phyloP scores from a whole-genome alignment of 2,888 invertebrate species.

The Eristalis arbustorum region DNA sequence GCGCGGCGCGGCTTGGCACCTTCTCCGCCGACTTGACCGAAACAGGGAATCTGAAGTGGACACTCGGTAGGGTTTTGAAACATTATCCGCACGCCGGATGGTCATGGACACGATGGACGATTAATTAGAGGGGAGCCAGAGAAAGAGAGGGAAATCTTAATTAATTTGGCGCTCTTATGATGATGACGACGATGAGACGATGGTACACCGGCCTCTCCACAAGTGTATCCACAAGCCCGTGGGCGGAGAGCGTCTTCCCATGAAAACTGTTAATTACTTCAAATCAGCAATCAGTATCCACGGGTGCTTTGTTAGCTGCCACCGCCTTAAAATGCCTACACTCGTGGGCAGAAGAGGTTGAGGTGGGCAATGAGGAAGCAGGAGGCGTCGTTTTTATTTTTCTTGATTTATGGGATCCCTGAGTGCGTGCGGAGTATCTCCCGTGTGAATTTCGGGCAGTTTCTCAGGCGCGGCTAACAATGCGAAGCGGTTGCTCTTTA shows the following conservation, averaged over 20 bases:
- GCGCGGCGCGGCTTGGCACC: too few species aligned
- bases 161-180: not conserved
- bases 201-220: too few species aligned
- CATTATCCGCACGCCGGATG: slow-evolving; percentile 2
- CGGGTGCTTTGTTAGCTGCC: not conserved
- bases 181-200: not conserved
- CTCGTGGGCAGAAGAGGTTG: too few species aligned
- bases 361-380: too few species aligned
- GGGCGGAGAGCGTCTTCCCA: not conserved
- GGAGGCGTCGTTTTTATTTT: too few species aligned
- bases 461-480: not conserved
- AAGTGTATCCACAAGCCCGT: too few species aligned
- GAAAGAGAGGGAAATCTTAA: not conserved
- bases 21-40: not conserved
- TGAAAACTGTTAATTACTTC: slow-evolving; percentile 59
- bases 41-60: not conserved
- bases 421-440: not conserved
- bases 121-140: not conserved
- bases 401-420: not conserved
- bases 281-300: slow-evolving; percentile 42
- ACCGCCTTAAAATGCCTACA: not conserved
- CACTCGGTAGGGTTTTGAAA: not conserved
- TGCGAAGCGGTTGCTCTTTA: not conserved
- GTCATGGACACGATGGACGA: not conserved
- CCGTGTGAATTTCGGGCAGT: not conserved